Evolutionary conservation across 92 coral and sea anemone species (phyloP), one percentile per base, ranked within the genome.

Genomic region (Porites cylindrica): DNA sequence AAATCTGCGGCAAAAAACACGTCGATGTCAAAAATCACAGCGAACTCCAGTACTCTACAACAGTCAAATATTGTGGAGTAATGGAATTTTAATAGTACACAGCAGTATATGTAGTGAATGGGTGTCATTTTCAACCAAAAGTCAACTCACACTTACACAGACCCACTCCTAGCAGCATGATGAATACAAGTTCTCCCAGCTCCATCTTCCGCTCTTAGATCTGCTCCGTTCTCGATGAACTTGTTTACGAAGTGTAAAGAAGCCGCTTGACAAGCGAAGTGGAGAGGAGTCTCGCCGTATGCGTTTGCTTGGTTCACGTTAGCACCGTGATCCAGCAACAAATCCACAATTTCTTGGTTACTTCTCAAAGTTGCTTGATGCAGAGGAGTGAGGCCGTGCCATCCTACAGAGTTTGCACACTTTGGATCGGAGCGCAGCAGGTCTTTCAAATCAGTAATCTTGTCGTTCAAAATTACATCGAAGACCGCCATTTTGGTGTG

Each of bases 341-440:
- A 26, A 64, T 93, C 80, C 6, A 93, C 80, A 18, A 91, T 56
- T 75, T 95, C 93, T 47, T 94, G 81, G 24, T 86, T 97, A 70
- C 91, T 96, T 86, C 79, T 93, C 16, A 93, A 80, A 7, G 94
- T 96, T 24, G 96, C 97, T 5, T 96, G 97, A 59, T 97, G 99
- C 62, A 97, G 86, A 3, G 98, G 97, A 17, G 98, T 95, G 59
- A 97, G 82, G 1, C 99, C 99, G 83, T 97, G 99, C 99, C 99
- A 97, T 7, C 97, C 95, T 7, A 94, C 82, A 18, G 89, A 78
- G 51, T 92, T 88, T 11, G 85, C 93, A 29, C 94, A 88, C 32
- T 90, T 84, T 20, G 93, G 91, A 65, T 95, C 90, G 13, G 86
- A 77, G 70, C 83, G 91, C 62, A 95, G 87, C 75, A 95, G 72